Conservation (phyloP, 53 echinoderm and acorn worm species). For the Antedon mediterranea region DNA sequence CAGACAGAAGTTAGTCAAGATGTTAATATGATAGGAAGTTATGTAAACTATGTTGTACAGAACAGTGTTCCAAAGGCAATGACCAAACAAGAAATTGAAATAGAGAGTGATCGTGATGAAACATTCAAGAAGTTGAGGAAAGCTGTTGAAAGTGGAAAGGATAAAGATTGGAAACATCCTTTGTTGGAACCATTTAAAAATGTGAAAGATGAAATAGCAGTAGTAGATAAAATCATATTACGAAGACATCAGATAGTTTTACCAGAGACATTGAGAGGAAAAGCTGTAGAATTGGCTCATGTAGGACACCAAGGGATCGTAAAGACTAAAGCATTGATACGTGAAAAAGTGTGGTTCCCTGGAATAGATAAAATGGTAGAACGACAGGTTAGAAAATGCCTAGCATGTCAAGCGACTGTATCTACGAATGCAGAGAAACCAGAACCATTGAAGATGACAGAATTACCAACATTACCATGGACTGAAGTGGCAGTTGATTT, state of each 20-base stretch:
- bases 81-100: slow-evolving; percentile 22
- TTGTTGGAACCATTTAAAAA: slow-evolving; percentile 1
- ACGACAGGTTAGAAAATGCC: too few relatives aligned
- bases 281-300: too few relatives aligned
- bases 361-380: too few relatives aligned
- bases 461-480: too few relatives aligned
- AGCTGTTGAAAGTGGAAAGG: slow-evolving; percentile 6
- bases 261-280: too few relatives aligned
- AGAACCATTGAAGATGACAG: too few relatives aligned
- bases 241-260: slow-evolving; percentile 6
- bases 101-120: slow-evolving; percentile 13
- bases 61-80: slow-evolving; percentile 49
- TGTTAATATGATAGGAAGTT: neutral
- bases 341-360: too few relatives aligned
- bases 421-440: too few relatives aligned
- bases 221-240: slow-evolving; percentile 19
- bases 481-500: slow-evolving; percentile 1
- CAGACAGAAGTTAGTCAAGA: neutral
- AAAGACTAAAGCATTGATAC: too few relatives aligned
- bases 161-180: slow-evolving; percentile 10
- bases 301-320: too few relatives aligned
- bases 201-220: slow-evolving; percentile 19
- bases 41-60: slow-evolving; percentile 8
- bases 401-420: too few relatives aligned
- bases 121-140: slow-evolving; percentile 9